Base-by-base conservation (phyloP, 2,888 invertebrate species). In the Drosophila bunnanda region DNA sequence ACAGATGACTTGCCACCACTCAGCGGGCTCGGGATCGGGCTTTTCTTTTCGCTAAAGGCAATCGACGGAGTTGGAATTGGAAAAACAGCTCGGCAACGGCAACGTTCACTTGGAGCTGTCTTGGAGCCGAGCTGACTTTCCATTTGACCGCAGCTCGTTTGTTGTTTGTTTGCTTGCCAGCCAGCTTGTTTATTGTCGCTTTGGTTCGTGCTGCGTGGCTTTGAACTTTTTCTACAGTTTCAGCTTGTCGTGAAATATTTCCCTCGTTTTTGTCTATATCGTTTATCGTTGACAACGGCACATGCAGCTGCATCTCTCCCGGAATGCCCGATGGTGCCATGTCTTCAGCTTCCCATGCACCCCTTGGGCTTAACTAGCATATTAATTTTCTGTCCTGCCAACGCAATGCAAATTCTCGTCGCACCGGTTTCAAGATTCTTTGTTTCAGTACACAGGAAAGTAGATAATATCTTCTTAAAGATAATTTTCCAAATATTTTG, bases 121-220 rank as follows among this genome's bases (percentile, higher is more conserved):
- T 52, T 52, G 34, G 20, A 52, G 34, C 34, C 22, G 34, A 83
- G 72, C 66, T 84, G 81, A 83, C 83, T 84, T 84, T 84, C 83
- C 81, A 79, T 84, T 86, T 79, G 83, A 86, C 83, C 81, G 81
- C 78, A 79, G 81, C 79, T 62, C 59, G 81, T 61, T 73, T 60
- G 65, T 48, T 72, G 73, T 54, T 61, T 56, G 36, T 55, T 55
- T 20, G 64, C 59, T 56, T 56, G 43, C 50, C 50, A 50, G 58
- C 43, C 55, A 54, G 70, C 48, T 70, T 74, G 64, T 70, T 72
- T 73, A 52, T 59, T 74, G 65, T 56, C 59, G 48, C 60, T 65
- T 76, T 82, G 76, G 75, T 67, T 74, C 38, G 72, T 70, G 58
- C 48, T 62, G 66, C 62, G 67, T 60, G 78, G 75, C 84, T 81